Evolutionary conservation across 2,888 invertebrate genomes (phyloP), one percentile per base, ranked within the genome.

Genomic region (Pandemis corylana): DNA sequence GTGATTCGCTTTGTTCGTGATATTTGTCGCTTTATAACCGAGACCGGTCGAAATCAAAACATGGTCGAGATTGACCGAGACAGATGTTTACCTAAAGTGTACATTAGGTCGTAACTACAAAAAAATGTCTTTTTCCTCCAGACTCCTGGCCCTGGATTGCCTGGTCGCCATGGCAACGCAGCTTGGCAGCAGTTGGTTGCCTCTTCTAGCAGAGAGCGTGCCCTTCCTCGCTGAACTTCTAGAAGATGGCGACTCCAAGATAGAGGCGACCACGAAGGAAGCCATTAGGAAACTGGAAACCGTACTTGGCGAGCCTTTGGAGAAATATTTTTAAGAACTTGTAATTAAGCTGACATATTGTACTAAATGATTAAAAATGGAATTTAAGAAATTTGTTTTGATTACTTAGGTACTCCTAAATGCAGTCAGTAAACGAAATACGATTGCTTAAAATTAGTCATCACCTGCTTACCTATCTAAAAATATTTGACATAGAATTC

Each of bases 221-320:
- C 99, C 99, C 0, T 99, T 99, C 95, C 94, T 99, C 51, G 98
- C 98, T 0, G 99, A 99, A 87, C 94, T 99, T 15, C 95, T 99
- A 80, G 99, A 99, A 94, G 99, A 98, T 84, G 98, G 98, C 78
- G 97, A 97, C 78, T 96, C 97, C 78, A 95, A 95, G 49, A 98
- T 98, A 51, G 98, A 98, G 86, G 95, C 96, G 61, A 95, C 96
- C 62, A 97, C 98, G 2, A 97, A 97, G 82, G 96, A 95, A 78
- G 97, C 98, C 4, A 96, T 99, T 5, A 96, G 97, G 77, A 97
- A 98, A 80, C 95, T 99, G 80, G 99, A 99, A 87, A 96, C 96
- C 75, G 96, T 98, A 82, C 94, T 99, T 0, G 98, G 98, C 5
- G 98, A 99, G 92, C 97, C 98, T 0, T 93, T 99, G 46, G 97